Evolutionary conservation across 1,140 invertebrate genomes (phyloP).

Genomic region (Brachionus rubens): DNA sequence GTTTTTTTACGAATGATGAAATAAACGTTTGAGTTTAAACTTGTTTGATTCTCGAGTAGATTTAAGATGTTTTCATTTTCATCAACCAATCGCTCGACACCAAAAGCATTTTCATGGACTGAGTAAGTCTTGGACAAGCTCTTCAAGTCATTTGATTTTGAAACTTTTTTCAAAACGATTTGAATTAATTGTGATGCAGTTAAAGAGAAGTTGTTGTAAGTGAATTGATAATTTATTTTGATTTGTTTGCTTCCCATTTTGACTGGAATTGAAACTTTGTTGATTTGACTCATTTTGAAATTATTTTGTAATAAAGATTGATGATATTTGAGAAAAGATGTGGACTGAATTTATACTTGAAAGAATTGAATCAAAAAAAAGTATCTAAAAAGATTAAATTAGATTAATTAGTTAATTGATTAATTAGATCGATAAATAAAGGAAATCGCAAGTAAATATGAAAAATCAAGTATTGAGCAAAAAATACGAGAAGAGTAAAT

Average conservation of each 20-base stretch:
- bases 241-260: slow-evolving; percentile 19
- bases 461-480: no score
- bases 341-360: no score
- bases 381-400: no score
- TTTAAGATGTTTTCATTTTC: slow-evolving; percentile 8
- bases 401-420: no score
- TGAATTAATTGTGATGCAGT: neutral
- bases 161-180: neutral
- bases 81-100: neutral
- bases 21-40: neutral
- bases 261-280: neutral
- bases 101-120: slow-evolving; percentile 21
- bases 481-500: no score
- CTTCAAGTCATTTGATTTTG: neutral
- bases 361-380: no score
- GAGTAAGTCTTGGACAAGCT: neutral
- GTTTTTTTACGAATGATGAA: neutral
- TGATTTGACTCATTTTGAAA: slow-evolving; percentile 15
- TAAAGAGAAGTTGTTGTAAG: neutral
- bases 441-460: no score
- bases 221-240: slow-evolving; percentile 4
- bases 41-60: neutral
- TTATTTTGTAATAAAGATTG: no score
- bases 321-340: no score
- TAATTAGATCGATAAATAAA: no score